phyloP scores from a whole-genome alignment of 2,888 invertebrate genomes.

The Drosophila phalerata region DNA sequence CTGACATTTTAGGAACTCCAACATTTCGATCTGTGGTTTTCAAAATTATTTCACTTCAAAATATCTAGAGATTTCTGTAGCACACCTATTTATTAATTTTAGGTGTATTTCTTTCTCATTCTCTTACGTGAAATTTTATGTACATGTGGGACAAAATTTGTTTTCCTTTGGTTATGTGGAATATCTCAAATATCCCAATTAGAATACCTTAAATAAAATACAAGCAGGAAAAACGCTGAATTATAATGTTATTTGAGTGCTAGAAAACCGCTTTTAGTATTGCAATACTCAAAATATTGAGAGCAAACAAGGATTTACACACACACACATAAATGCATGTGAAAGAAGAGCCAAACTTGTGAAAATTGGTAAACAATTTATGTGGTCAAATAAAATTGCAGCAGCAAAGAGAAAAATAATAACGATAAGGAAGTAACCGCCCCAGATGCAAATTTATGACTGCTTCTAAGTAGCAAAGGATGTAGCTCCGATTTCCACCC shows the following conservation, averaged over 20 bases:
- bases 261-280: conserved; percentile 66
- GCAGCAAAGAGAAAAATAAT: conserved; percentile 26
- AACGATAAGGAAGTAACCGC: conserved; percentile 49
- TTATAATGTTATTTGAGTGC: conserved; percentile 58
- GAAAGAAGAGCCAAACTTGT: conserved; percentile 53
- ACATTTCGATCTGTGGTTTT: too few species aligned
- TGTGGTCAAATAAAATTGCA: conserved; percentile 78
- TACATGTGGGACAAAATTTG: conserved; percentile 1
- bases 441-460: conserved; percentile 69
- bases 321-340: conserved; percentile 9
- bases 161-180: conserved; percentile 28
- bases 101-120: neutral
- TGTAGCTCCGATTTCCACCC: conserved; percentile 45
- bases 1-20: too few species aligned
- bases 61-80: too few species aligned
- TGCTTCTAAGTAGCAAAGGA: conserved; percentile 52
- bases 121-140: neutral
- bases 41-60: too few species aligned
- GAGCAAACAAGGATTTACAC: conserved; percentile 50
- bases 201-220: conserved; percentile 33
- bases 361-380: conserved; percentile 82
- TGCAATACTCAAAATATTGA: conserved; percentile 31
- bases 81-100: too few species aligned
- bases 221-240: conserved; percentile 45
- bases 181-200: conserved; percentile 51